Conservation (phyloP, 2,888 invertebrate species). For the Parapristionchus giblindavisi region DNA sequence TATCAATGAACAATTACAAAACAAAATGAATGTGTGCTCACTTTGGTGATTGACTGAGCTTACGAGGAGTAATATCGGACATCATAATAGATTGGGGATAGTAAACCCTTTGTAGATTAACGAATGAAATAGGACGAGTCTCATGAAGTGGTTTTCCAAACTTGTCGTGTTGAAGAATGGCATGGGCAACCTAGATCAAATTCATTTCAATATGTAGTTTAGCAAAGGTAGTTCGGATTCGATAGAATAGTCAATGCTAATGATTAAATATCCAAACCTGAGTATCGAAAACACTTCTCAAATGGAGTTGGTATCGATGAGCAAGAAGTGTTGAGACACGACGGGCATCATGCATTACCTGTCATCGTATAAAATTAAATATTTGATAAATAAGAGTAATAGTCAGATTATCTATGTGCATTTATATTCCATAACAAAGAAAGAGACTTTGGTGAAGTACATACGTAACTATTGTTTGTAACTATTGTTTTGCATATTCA, state of each 20-base stretch:
- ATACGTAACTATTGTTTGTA: too few species aligned
- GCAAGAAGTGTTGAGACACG: conserved; percentile 60
- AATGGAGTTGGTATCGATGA: conserved; percentile 63
- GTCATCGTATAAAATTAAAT: too few species aligned
- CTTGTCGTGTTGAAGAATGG: conserved; percentile 88
- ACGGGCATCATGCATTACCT: conserved; percentile 65
- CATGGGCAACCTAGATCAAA: conserved; percentile 81
- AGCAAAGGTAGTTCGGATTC: background rate
- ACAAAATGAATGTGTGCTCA: conserved; percentile 39
- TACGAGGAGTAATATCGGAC: conserved; percentile 88
- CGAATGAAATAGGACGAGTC: conserved; percentile 89
- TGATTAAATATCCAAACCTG: conserved; percentile 54
- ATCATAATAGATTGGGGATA: conserved; percentile 81
- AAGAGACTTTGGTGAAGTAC: too few species aligned
- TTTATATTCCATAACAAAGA: too few species aligned
- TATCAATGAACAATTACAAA: conserved; percentile 1
- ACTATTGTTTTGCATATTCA: background rate
- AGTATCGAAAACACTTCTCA: conserved; percentile 68
- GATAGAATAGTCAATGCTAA: background rate
- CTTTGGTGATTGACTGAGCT: conserved; percentile 64
- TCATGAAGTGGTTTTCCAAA: conserved; percentile 90
- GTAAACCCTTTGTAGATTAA: conserved; percentile 77
- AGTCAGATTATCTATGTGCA: too few species aligned
- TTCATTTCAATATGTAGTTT: background rate
- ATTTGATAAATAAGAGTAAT: too few species aligned